Evolutionary conservation across 2,797 vertebrate species (phyloP).

Genomic region (Potorous gilbertii): DNA sequence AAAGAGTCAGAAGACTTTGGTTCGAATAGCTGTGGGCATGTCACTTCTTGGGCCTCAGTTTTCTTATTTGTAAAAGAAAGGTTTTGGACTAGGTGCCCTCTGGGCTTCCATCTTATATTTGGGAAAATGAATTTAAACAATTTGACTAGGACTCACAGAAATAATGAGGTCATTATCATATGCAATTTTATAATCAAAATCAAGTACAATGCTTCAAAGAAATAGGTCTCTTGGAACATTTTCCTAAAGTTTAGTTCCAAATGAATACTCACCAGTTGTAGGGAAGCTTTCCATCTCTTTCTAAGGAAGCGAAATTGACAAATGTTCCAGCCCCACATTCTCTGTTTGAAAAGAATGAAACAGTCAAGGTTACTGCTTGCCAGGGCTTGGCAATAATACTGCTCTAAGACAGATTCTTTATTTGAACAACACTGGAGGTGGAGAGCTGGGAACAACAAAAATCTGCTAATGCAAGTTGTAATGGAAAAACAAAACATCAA

Average conservation of each 20-base stretch:
- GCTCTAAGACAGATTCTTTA: neutral
- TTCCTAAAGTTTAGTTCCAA: conserved; percentile 32
- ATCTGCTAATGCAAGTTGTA: neutral
- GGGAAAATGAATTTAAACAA: neutral
- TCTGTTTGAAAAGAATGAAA: conserved; percentile 84
- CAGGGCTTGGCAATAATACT: neutral
- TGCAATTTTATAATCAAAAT: conserved; percentile 25
- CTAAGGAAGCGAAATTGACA: conserved; percentile 96
- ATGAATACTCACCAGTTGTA: conserved; percentile 93
- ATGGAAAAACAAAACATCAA: neutral
- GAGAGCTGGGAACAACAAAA: neutral
- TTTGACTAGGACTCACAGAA: neutral
- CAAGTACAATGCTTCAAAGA: neutral
- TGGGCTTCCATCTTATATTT: neutral
- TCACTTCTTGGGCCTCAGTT: neutral
- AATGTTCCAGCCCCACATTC: conserved; percentile 97
- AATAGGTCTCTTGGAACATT: neutral
- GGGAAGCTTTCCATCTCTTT: conserved; percentile 95
- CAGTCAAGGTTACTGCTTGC: conserved; percentile 51
- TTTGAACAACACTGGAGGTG: neutral
- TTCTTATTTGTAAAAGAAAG: neutral
- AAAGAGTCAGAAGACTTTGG: neutral
- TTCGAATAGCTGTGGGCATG: neutral
- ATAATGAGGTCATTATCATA: neutral
- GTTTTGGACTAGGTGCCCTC: neutral